Percentiles rank a stretch among this genome's conserved stretches.
These are phyloP conservation scores for Natrix natrix DNA, from an alignment of 2,797 vertebrate species.

Conservation along the genomic window DNA sequence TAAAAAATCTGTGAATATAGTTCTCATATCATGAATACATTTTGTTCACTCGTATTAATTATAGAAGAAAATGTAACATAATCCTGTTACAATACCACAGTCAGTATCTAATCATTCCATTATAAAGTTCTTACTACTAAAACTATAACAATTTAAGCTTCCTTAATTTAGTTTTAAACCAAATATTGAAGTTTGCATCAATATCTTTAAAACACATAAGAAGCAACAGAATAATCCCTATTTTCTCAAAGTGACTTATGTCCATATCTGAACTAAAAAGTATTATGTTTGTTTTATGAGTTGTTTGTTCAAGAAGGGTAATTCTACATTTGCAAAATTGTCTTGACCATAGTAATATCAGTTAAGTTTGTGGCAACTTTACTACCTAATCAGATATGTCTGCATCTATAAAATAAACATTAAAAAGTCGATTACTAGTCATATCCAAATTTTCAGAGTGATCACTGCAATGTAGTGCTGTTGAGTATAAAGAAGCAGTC, in stretches of 20 bases:
- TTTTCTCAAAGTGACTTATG: not conserved
- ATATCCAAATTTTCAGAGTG: not conserved
- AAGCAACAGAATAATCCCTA: not conserved
- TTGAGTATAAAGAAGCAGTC: not conserved
- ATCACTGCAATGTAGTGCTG: not conserved
- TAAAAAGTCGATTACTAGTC: not conserved
- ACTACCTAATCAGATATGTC: not conserved
- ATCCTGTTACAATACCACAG: not conserved
- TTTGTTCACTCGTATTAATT: constrained; percentile 47
- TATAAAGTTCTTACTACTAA: not conserved
- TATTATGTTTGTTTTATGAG: not conserved
- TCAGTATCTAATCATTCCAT: not conserved
- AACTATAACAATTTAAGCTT: not conserved
- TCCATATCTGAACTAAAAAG: not conserved
- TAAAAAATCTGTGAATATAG: not conserved
- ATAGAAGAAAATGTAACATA: not conserved
- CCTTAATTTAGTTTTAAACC: not conserved
- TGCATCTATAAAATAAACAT: not conserved
- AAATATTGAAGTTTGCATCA: not conserved
- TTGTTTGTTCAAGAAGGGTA: not conserved
- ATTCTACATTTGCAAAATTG: not conserved
- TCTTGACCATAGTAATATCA: not conserved
- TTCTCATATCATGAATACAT: constrained; percentile 27
- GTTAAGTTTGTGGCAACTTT: not conserved
- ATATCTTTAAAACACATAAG: not conserved